Evolutionary conservation across 2,888 invertebrate genomes (phyloP), one percentile per base, ranked within the genome.

Genomic region (Hirtodrosophila duncani): DNA sequence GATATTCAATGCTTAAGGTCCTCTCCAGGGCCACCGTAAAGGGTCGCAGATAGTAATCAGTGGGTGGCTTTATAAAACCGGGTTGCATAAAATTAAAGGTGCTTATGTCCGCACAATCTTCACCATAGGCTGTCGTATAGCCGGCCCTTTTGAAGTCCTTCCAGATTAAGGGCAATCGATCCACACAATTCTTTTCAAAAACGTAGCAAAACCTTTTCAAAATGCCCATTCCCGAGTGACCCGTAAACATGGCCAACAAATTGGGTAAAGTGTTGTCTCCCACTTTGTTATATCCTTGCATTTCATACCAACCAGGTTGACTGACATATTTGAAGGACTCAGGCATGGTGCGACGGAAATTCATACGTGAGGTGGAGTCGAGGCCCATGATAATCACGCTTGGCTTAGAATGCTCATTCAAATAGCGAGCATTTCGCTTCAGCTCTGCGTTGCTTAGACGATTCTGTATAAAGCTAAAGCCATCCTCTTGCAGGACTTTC

Each of bases 231-330:
- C 83, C 75, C 38, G 86, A 89, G 53, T 89, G 87, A 0, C 96
- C 96, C 0, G 92, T 91, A 2, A 94, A 87, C 31, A 93, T 88
- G 0, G 95, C 93, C 89, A 95, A 91, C 41, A 96, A 85, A 86
- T 97, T 97, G 0, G 96, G 94, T 80, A 93, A 94, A 0, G 95
- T 96, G 72, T 96, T 96, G 71, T 96, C 96, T 0, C 91, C 94
- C 46, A 90, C 89, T 87, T 90, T 90, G 72, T 89, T 88, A 84
- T 93, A 94, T 1, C 93, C 95, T 65, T 90, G 88, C 81, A 92
- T 88, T 46, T 91, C 90, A 17, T 92, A 85, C 89, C 93, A 94
- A 45, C 89, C 90, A 0, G 42, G 42, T 4, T 89, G 87, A 16
- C 89, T 84, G 13, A 96, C 87, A 77, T 90, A 91, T 1, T 88